Percentiles rank a stretch among this genome's conserved stretches.
Evolutionary conservation across 2,797 vertebrate species (phyloP).

Genomic region (Echiichthys vipera): DNA sequence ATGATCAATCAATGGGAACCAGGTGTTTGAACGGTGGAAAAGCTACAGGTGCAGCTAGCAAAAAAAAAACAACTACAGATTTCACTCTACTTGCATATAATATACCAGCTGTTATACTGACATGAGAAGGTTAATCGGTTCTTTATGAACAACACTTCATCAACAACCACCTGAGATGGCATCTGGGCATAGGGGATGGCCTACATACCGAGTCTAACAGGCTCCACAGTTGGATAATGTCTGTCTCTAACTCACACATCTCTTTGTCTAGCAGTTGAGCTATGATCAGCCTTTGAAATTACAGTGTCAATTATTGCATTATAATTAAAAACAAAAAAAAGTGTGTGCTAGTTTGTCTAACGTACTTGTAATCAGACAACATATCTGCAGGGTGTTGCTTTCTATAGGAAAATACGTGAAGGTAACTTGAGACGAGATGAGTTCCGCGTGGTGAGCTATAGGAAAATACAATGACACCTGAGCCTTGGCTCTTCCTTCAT

Average conservation of each 20-base stretch:
- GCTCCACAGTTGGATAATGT: conserved; percentile 9
- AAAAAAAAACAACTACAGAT: conserved; percentile 24
- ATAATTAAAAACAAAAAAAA: conserved; percentile 11
- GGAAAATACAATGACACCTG: conserved; percentile 80
- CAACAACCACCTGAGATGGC: conserved; percentile 38
- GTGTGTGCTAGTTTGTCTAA: conserved; percentile 5
- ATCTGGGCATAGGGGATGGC: conserved; percentile 22
- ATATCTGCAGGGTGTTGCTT: conserved; percentile 47
- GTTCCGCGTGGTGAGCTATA: conserved; percentile 69
- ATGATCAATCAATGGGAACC: conserved; percentile 57
- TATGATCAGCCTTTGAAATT: neutral
- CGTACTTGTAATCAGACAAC: conserved; percentile 14
- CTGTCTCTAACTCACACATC: conserved; percentile 1
- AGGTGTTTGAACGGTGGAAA: conserved; percentile 57
- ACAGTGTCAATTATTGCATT: neutral
- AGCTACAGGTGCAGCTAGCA: conserved; percentile 62
- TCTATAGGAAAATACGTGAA: conserved; percentile 74
- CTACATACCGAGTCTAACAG: conserved; percentile 10
- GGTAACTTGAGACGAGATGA: conserved; percentile 75
- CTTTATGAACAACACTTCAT: conserved; percentile 28
- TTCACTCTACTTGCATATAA: conserved; percentile 28
- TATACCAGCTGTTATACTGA: conserved; percentile 52
- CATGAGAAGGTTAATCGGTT: conserved; percentile 38
- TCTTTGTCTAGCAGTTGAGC: neutral
- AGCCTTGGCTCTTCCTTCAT: conserved; percentile 71